These are phyloP conservation scores for Chrysina gloriosa DNA, from an alignment of 2,888 invertebrate species.

Conservation along the genomic window DNA sequence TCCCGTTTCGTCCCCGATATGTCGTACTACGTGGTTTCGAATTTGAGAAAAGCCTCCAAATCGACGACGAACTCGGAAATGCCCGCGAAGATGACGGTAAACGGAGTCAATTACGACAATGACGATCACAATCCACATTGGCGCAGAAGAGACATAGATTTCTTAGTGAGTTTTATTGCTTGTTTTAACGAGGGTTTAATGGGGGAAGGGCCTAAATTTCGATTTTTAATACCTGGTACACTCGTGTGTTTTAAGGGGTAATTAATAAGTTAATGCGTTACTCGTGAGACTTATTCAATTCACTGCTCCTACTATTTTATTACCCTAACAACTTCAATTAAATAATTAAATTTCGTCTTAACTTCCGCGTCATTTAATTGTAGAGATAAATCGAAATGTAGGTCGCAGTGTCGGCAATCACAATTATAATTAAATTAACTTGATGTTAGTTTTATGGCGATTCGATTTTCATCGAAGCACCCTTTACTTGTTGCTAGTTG, in stretches of 20 bases:
- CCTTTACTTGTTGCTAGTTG: too few relatives aligned
- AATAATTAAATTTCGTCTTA: not conserved
- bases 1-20: not conserved
- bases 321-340: not conserved
- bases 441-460: not conserved
- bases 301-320: not conserved
- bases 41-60: conserved; percentile 11
- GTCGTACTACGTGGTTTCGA: conserved; percentile 19
- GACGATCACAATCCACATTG: conserved; percentile 13
- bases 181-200: not conserved
- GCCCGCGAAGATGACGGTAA: not conserved
- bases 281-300: too few relatives aligned
- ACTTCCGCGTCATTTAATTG: not conserved
- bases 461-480: not conserved
- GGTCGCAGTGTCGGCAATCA: not conserved
- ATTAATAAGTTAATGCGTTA: too few relatives aligned
- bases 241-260: too few relatives aligned
- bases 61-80: not conserved
- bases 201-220: too few relatives aligned
- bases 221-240: too few relatives aligned
- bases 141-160: conserved; percentile 23
- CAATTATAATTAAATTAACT: not conserved
- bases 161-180: conserved; percentile 4
- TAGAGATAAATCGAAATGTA: not conserved
- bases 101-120: conserved; percentile 19